phyloP scores from a whole-genome alignment of 2,888 invertebrate genomes.

The Agonopterix arenella region DNA sequence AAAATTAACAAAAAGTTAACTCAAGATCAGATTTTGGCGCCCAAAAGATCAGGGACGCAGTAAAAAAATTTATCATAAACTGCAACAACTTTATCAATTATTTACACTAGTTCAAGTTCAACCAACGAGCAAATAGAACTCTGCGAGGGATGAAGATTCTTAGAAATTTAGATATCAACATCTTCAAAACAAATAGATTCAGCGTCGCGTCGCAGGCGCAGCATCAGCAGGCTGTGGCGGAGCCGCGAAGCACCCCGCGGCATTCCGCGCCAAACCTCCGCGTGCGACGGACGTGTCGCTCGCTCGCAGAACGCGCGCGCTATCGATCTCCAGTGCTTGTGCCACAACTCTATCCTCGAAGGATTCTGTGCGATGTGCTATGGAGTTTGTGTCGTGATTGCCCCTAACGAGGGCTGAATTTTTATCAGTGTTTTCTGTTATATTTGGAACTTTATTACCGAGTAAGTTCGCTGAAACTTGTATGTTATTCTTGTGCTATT shows the following conservation, averaged over 20 bases:
- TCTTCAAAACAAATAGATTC: neutral
- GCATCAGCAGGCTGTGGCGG: conserved; percentile 16
- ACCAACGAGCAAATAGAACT: too few species aligned
- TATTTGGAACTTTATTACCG: conserved; percentile 34
- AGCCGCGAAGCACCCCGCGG: conserved; percentile 14
- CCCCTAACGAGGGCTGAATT: conserved; percentile 40
- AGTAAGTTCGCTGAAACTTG: conserved; percentile 30
- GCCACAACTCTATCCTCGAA: conserved; percentile 33
- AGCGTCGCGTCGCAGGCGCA: conserved; percentile 2
- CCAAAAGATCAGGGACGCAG: too few species aligned
- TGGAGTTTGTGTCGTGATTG: conserved; percentile 60
- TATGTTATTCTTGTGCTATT: conserved; percentile 8
- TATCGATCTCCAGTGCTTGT: conserved; percentile 37
- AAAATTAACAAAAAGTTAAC: too few species aligned
- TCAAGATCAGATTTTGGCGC: too few species aligned
- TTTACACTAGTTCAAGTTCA: too few species aligned
- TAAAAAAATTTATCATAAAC: too few species aligned
- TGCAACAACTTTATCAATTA: too few species aligned
- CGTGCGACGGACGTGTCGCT: conserved; percentile 61
- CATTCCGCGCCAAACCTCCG: conserved; percentile 68
- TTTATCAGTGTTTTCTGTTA: conserved; percentile 10
- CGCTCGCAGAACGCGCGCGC: conserved; percentile 46
- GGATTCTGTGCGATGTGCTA: conserved; percentile 54
- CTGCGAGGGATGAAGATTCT: neutral
- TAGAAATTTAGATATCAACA: neutral